Evolutionary conservation across 2,113 vertebrate genomes (phyloP).

Genomic region (Sceloporus undulatus): DNA sequence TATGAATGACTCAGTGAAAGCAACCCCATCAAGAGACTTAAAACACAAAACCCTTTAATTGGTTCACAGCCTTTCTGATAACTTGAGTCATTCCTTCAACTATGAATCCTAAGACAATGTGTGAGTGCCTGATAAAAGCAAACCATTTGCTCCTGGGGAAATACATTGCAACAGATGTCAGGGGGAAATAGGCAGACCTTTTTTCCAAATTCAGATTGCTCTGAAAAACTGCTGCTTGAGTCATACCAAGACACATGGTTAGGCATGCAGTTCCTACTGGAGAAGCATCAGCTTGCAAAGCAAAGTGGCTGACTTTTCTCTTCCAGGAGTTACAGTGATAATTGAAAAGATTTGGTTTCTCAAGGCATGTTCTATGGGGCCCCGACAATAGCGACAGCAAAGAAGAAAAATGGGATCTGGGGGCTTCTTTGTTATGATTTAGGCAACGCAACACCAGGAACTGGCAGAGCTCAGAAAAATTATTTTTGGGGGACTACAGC

Average conservation of each 20-base stretch:
- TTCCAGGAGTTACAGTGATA: not conserved
- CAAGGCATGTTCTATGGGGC: not conserved
- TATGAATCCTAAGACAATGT: not conserved
- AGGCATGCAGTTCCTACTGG: too few species aligned
- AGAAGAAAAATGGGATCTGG: not conserved
- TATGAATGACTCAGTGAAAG: slow-evolving; percentile 3
- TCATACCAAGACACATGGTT: not conserved
- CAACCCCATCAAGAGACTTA: not conserved
- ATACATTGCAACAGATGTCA: not conserved
- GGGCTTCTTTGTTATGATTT: not conserved
- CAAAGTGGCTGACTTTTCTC: too few species aligned
- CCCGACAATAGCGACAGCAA: not conserved
- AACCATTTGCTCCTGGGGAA: not conserved
- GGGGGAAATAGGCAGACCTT: not conserved
- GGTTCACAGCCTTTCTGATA: slow-evolving; percentile 15
- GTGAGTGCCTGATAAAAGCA: slow-evolving; percentile 4
- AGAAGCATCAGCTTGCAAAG: too few species aligned
- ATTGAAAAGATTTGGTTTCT: not conserved
- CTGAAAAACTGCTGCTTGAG: not conserved
- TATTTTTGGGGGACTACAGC: not conserved
- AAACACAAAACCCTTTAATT: slow-evolving; percentile 21
- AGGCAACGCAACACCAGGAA: too few species aligned
- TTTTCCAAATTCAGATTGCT: not conserved
- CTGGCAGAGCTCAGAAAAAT: too few species aligned
- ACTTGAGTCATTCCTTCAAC: not conserved